phyloP scores from a whole-genome alignment of 2,888 invertebrate species.

The Lydus trimaculatus region DNA sequence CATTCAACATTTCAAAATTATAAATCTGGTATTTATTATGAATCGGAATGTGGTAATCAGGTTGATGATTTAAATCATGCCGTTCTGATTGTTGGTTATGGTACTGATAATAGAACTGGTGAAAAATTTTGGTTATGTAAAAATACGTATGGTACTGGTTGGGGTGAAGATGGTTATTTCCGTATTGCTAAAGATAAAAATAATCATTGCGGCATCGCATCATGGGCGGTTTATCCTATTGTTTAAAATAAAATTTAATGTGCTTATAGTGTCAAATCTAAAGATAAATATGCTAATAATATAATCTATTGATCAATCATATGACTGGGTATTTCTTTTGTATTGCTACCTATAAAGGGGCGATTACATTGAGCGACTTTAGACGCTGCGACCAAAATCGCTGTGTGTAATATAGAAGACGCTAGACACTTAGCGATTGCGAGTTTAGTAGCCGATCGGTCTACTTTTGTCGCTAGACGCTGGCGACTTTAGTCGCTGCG shows the following conservation, averaged over 20 bases:
- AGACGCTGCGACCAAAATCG: too few species aligned
- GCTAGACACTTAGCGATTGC: too few species aligned
- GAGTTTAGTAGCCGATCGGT: too few species aligned
- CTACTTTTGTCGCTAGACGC: too few species aligned
- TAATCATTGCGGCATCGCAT: slow-evolving; percentile 88
- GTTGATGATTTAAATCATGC: slow-evolving; percentile 80
- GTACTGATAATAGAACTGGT: slow-evolving; percentile 69
- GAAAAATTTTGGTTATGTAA: slow-evolving; percentile 74
- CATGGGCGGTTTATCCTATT: slow-evolving; percentile 81
- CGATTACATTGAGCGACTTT: too few species aligned
- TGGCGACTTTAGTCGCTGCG: too few species aligned
- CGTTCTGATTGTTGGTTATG: slow-evolving; percentile 81
- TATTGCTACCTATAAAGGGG: too few species aligned
- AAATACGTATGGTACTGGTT: slow-evolving; percentile 68
- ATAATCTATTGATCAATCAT: too few species aligned
- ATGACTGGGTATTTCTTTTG: too few species aligned
- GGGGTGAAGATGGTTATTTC: slow-evolving; percentile 54
- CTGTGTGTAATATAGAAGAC: too few species aligned
- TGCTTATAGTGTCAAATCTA: too few species aligned
- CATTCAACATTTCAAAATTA: slow-evolving; percentile 88
- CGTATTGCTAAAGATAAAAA: slow-evolving; percentile 54
- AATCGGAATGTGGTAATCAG: slow-evolving; percentile 72
- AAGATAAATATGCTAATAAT: too few species aligned
- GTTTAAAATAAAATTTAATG: slow-evolving; percentile 63
- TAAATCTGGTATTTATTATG: slow-evolving; percentile 80